Percentiles rank a stretch among this genome's conserved stretches.
Evolutionary conservation across 2,797 vertebrate genomes (phyloP).

Genomic region (Sebastes miniatus): DNA sequence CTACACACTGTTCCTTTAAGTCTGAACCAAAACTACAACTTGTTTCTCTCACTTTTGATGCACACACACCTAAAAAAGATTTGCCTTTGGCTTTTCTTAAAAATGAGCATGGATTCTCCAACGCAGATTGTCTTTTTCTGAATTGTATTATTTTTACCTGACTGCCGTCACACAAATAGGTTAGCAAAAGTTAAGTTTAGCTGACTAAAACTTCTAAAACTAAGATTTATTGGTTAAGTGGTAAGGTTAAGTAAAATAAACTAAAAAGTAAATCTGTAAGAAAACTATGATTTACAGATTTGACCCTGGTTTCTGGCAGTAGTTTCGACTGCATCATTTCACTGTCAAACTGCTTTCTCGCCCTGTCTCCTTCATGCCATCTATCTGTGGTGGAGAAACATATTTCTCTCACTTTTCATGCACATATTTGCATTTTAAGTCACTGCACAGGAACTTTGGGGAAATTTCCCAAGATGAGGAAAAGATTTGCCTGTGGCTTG

Average conservation of each 20-base stretch:
- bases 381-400: conserved; percentile 4
- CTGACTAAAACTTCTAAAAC: not conserved
- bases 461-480: conserved; percentile 22
- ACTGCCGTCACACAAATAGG: not conserved
- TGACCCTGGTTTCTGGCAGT: not conserved
- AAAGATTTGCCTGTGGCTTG: conserved; percentile 25
- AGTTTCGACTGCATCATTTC: not conserved
- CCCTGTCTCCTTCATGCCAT: not conserved
- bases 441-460: not conserved
- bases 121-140: not conserved
- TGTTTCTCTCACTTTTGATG: not conserved
- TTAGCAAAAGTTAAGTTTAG: not conserved
- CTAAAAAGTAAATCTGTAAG: not conserved
- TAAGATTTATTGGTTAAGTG: not conserved
- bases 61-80: not conserved
- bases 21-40: not conserved
- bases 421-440: conserved; percentile 40
- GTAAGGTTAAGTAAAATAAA: not conserved
- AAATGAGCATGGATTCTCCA: not conserved
- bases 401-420: conserved; percentile 18
- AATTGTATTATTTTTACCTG: not conserved
- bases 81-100: not conserved
- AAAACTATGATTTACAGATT: not conserved
- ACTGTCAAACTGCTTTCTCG: not conserved
- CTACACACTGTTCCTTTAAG: no score